phyloP scores from a whole-genome alignment of 1,140 invertebrate genomes.

The Temnothorax curvispinosus region DNA sequence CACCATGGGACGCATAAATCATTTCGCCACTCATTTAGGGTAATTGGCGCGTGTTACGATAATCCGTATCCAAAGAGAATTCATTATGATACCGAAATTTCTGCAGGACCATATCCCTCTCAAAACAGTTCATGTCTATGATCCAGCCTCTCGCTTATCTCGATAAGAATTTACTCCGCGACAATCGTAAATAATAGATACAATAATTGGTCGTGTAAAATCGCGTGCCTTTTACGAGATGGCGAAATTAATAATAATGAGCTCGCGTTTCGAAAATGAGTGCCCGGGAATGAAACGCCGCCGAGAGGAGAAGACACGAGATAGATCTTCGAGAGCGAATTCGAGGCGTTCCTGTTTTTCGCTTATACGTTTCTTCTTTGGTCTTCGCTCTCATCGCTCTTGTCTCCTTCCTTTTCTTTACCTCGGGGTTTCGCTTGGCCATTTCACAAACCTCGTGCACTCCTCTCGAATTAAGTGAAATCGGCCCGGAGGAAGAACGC shows the following conservation, averaged over 20 bases:
- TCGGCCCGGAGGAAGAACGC: conserved; percentile 75
- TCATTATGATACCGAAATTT: conserved; percentile 72
- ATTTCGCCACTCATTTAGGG: conserved; percentile 77
- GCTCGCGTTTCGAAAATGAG: conserved; percentile 15
- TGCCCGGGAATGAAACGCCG: conserved; percentile 14
- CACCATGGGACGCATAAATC: conserved; percentile 78
- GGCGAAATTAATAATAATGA: conserved; percentile 51
- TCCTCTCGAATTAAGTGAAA: conserved; percentile 77
- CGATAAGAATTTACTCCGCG: background rate
- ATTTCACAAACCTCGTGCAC: conserved; percentile 69
- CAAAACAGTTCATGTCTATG: conserved; percentile 1
- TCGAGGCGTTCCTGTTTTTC: conserved; percentile 43
- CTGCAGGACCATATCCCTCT: background rate
- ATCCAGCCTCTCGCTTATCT: background rate
- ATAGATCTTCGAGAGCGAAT: conserved; percentile 31
- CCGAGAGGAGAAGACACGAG: conserved; percentile 16
- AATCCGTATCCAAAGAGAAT: conserved; percentile 81
- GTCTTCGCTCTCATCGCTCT: conserved; percentile 54
- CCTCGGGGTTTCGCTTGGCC: conserved; percentile 29
- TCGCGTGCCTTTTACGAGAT: conserved; percentile 10
- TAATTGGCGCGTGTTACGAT: conserved; percentile 81
- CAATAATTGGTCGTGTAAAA: background rate
- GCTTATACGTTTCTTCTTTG: conserved; percentile 50
- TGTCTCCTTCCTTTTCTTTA: conserved; percentile 33
- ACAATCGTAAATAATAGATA: background rate